Evolutionary conservation across 2,888 invertebrate genomes (phyloP).

Genomic region (Drosophila siamana): DNA sequence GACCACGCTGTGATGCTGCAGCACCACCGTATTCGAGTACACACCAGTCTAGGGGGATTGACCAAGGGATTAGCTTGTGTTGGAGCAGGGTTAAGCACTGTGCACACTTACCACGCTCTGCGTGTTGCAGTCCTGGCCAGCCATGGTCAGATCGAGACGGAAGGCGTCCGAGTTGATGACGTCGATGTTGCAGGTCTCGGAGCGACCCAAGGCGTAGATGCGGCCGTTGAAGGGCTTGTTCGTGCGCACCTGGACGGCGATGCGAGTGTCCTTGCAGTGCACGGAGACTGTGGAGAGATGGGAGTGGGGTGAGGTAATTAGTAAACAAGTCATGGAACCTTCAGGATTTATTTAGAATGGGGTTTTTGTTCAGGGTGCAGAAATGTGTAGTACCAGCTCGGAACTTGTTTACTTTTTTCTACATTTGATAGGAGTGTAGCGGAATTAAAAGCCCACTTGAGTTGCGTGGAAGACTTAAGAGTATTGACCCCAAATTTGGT

Average conservation of each 20-base stretch:
- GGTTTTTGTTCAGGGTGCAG: no score
- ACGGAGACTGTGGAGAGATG: slow-evolving; percentile 91
- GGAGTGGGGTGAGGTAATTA: no score
- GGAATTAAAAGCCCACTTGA: no score
- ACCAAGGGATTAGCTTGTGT: neutral
- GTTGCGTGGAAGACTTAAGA: no score
- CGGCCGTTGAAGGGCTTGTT: slow-evolving; percentile 98
- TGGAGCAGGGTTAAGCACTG: no score
- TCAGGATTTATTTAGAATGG: neutral
- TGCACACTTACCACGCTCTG: slow-evolving; percentile 93
- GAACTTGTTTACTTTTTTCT: no score
- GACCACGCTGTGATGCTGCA: slow-evolving; percentile 97
- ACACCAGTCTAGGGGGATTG: slow-evolving; percentile 91
- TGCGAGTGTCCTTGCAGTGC: slow-evolving; percentile 96
- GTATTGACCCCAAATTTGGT: no score
- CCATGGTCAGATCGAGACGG: slow-evolving; percentile 96
- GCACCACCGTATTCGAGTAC: slow-evolving; percentile 96
- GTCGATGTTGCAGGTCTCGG: slow-evolving; percentile 97
- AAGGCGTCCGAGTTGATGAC: slow-evolving; percentile 96
- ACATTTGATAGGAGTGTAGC: no score
- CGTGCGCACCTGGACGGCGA: slow-evolving; percentile 96
- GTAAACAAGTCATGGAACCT: no score
- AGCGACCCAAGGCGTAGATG: slow-evolving; percentile 96
- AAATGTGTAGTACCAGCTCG: no score
- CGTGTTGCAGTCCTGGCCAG: slow-evolving; percentile 97